phyloP scores from a whole-genome alignment of 2,113 vertebrate species.

The Neomonachus schauinslandi region DNA sequence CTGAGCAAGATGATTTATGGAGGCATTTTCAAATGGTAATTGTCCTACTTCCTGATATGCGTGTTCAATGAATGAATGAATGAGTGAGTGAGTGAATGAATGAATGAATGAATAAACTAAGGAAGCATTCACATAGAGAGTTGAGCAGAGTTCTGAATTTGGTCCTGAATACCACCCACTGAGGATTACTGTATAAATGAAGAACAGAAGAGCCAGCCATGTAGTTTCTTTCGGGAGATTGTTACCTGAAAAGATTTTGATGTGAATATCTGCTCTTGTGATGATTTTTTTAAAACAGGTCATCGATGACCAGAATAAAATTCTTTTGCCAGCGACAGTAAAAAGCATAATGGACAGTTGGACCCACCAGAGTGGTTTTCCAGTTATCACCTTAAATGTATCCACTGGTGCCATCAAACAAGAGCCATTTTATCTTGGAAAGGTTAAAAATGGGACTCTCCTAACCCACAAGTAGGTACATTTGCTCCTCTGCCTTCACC shows the following conservation, averaged over 20 bases:
- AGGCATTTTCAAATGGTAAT: slow-evolving; percentile 89
- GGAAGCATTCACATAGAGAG: background rate
- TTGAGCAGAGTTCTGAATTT: background rate
- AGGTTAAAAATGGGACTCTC: slow-evolving; percentile 75
- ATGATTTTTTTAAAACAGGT: slow-evolving; percentile 80
- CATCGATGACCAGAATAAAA: slow-evolving; percentile 84
- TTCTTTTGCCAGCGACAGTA: slow-evolving; percentile 85
- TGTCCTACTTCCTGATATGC: background rate
- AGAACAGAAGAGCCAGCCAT: background rate
- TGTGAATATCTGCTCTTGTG: slow-evolving; percentile 30
- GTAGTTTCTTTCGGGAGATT: background rate
- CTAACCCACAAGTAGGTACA: slow-evolving; percentile 83
- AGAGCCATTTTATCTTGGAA: slow-evolving; percentile 82
- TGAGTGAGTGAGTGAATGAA: background rate
- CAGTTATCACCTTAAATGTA: slow-evolving; percentile 87
- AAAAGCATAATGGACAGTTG: slow-evolving; percentile 90
- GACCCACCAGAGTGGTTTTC: slow-evolving; percentile 87
- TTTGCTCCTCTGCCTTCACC: background rate
- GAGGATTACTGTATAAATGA: background rate
- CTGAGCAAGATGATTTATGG: slow-evolving; percentile 89
- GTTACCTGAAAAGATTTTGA: background rate
- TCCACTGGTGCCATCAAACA: slow-evolving; percentile 85
- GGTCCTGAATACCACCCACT: background rate
- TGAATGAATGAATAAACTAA: background rate
- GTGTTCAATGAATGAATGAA: background rate